Evolutionary conservation across 92 coral and sea anemone species (phyloP).

Genomic region (Bergia puertoricense): DNA sequence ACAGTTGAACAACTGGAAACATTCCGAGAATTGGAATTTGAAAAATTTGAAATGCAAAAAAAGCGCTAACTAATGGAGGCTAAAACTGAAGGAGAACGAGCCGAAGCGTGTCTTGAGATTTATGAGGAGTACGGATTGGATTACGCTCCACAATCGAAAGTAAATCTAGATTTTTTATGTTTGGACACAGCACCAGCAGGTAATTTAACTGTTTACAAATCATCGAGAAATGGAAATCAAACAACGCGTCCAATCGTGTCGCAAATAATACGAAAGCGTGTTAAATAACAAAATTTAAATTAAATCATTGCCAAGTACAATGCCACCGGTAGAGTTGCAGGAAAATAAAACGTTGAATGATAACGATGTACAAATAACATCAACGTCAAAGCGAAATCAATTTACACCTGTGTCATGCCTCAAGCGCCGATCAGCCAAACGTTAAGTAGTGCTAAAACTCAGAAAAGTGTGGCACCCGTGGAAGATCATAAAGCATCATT

Average conservation of each 20-base stretch:
- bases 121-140: background rate
- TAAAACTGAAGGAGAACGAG: conserved; percentile 23
- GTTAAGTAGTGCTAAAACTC: background rate
- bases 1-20: background rate
- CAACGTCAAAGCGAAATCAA: background rate
- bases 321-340: background rate
- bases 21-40: background rate
- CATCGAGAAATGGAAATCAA: background rate
- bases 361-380: background rate
- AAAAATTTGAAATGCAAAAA: background rate
- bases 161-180: background rate
- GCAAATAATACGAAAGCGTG: background rate
- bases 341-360: background rate
- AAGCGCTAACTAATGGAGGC: conserved; percentile 32
- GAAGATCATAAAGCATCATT: background rate
- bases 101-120: conserved; percentile 17
- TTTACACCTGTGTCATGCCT: background rate
- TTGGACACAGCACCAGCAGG: background rate
- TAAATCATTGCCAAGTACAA: no score
- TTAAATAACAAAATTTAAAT: background rate
- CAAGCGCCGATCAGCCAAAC: background rate
- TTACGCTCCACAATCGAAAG: background rate
- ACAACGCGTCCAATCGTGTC: background rate
- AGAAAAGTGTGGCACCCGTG: background rate
- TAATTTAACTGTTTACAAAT: background rate